Base-by-base conservation (phyloP, 2,888 invertebrate genomes). In the Doris montereyensis region DNA sequence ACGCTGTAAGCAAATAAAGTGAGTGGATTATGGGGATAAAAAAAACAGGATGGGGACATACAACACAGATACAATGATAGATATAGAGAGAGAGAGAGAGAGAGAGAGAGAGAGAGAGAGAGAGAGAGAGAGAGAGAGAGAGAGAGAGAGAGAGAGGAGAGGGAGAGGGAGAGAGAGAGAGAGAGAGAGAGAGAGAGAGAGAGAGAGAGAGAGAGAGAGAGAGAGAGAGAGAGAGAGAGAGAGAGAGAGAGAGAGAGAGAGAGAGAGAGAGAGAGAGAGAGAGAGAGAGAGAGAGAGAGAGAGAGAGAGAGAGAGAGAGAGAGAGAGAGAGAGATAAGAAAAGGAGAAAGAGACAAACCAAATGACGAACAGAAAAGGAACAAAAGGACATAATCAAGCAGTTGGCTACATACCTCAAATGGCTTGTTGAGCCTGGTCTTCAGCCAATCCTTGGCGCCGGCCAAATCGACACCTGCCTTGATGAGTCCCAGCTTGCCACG, bases 401-500 rank as follows among this genome's bases (percentile, higher is more conserved):
- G 17, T 62, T n/a, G 26, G 17, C 21, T n/a, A 76, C 77, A 79
- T 87, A 93, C 93, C 90, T 95, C 94, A 90, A 97, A 96, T 82
- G 97, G 95, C 92, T 95, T 95, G 91, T 94, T 94, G 92, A 96
- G 94, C 81, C 96, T 95, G 84, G 96, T 96, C 34, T 92, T 92
- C 76, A 99, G 94, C 98, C 99, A 99, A 91, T 94, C 92, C 88
- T 96, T 94, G 24, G 96, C 96, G 30, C 95, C 94, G 0, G 94
- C 93, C 4, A 96, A 93, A 81, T 95, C 94, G 87, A 95, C 95
- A 91, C 98, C 98, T 4, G 99, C 97, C 85, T 97, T 97, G 85
- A 99, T 98, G 75, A 99, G 93, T 0, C 99, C 98, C 78, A 99
- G 94, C 92, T 99, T 99, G 77, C 99, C 99, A 78, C 99, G 95